These are phyloP conservation scores for Neopipo cinnamomea DNA, from an alignment of 2,113 vertebrate species.

Conservation along the genomic window DNA sequence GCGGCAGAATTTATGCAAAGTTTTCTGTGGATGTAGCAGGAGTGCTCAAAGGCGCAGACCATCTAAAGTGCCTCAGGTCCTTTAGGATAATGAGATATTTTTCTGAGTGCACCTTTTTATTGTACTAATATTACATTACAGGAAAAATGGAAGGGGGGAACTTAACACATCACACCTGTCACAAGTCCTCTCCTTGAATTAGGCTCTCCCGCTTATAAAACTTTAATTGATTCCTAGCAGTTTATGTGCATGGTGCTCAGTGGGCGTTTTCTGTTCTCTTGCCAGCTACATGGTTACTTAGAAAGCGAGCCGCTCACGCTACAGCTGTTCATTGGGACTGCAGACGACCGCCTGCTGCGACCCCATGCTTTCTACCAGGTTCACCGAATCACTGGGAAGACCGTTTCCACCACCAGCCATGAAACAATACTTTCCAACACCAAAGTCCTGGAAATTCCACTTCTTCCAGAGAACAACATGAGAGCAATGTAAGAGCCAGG, in stretches of 20 bases:
- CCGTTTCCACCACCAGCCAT: slow-evolving; percentile 93
- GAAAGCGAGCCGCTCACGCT: slow-evolving; percentile 92
- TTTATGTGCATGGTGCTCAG: slow-evolving; percentile 63
- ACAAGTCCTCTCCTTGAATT: slow-evolving; percentile 41
- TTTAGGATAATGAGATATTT: slow-evolving; percentile 56
- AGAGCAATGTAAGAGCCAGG: slow-evolving; percentile 83
- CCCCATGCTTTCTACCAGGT: slow-evolving; percentile 99
- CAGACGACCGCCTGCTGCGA: slow-evolving; percentile 94
- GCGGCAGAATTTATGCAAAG: not conserved
- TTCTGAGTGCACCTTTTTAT: slow-evolving; percentile 63
- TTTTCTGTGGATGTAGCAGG: not conserved
- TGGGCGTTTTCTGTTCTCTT: slow-evolving; percentile 79
- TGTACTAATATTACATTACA: slow-evolving; percentile 41
- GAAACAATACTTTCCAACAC: slow-evolving; percentile 93
- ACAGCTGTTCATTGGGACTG: slow-evolving; percentile 97
- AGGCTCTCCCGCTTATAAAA: slow-evolving; percentile 44
- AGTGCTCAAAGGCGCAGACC: not conserved
- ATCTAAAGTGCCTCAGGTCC: slow-evolving; percentile 27
- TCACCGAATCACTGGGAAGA: slow-evolving; percentile 95
- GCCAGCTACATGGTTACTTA: slow-evolving; percentile 92
- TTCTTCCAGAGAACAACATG: slow-evolving; percentile 96
- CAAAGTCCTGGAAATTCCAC: slow-evolving; percentile 94
- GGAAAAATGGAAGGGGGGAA: not conserved
- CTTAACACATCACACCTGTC: slow-evolving; percentile 62
- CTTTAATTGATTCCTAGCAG: slow-evolving; percentile 48